Evolutionary conservation across 2,888 invertebrate species (phyloP), one percentile per base, ranked within the genome.

Genomic region (Hemithea aestivaria): DNA sequence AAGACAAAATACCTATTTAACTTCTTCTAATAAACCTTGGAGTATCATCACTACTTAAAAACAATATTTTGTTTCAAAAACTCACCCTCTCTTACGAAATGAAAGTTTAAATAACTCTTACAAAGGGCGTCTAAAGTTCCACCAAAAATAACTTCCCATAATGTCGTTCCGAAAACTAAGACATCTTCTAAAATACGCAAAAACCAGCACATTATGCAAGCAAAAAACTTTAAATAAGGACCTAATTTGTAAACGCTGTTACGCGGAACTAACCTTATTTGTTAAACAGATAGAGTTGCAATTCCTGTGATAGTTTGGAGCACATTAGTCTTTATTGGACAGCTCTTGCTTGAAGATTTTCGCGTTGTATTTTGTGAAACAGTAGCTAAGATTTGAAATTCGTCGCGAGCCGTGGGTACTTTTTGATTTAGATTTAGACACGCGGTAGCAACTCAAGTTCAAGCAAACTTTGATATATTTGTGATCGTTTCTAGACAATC

Each of bases 301-400:
- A 51, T 50, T 60, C 33, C 34, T 28, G 16, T 56, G 46, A 44
- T 23, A 25, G 37, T 25, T 34, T 10, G 10, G 35, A 51, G 55
- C 55, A 61, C 40, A 51, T 49, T 56, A 54, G 45, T 12, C 36
- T 53, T 53, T 56, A 56, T 57, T 51, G 56, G 54, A 58, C 49
- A 39, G 56, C 56, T 57, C 66, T 55, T 56, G 58, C 59, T 65
- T 56, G 55, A 55, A 66, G 65, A 66, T 62, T 28, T 32, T 8
- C 26, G 2, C 9, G 9, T 31, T 27, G 20, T 40, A 40, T 27
- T 32, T 35, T 7, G 16, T 12, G 5, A 9, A 6, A 21, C 40
- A 32, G 35, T 27, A 30, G 0, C 6, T 31, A 9, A 31, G 2
- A 1, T 20, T n/a, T n/a, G n/a, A n/a, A n/a, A n/a, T n/a, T n/a